phyloP scores from a whole-genome alignment of 1,140 invertebrate species.

The Whitmania pigra region DNA sequence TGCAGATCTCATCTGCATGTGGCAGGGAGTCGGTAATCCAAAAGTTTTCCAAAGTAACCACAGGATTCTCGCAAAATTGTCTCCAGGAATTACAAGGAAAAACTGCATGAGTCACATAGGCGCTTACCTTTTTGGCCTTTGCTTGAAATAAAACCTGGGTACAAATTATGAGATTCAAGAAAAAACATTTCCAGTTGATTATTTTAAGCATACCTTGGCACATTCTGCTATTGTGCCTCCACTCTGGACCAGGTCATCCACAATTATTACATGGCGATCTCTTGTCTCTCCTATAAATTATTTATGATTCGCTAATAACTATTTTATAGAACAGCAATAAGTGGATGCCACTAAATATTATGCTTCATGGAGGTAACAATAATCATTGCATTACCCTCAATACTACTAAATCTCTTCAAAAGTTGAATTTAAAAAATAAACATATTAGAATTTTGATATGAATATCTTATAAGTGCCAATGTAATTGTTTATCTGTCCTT shows the following conservation, averaged over 20 bases:
- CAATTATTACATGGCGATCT: constrained; percentile 39
- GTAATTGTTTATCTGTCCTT: too few relatives aligned
- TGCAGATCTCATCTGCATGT: constrained; percentile 35
- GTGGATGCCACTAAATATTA: background rate
- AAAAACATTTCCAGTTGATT: background rate
- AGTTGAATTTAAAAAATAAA: too few relatives aligned
- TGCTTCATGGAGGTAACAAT: too few relatives aligned
- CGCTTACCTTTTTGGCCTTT: constrained; percentile 36
- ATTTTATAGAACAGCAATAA: too few relatives aligned
- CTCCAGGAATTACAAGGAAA: constrained; percentile 41
- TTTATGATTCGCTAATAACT: background rate
- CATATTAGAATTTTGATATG: too few relatives aligned
- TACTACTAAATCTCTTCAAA: too few relatives aligned
- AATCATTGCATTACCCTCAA: too few relatives aligned
- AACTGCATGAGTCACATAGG: constrained; percentile 42
- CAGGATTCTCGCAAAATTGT: constrained; percentile 30
- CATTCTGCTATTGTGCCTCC: constrained; percentile 41
- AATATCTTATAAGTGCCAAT: too few relatives aligned
- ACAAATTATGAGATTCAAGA: background rate
- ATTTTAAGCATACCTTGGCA: constrained; percentile 33
- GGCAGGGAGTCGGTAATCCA: constrained; percentile 43
- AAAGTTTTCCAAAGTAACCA: constrained; percentile 36
- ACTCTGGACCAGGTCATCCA: constrained; percentile 42
- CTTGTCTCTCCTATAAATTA: constrained; percentile 33
- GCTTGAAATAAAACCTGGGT: constrained; percentile 33